Percentiles rank a stretch among this genome's conserved stretches.
These are phyloP conservation scores for Drosophila biarmipes DNA, from an alignment of 1,140 invertebrate species.

Conservation along the genomic window DNA sequence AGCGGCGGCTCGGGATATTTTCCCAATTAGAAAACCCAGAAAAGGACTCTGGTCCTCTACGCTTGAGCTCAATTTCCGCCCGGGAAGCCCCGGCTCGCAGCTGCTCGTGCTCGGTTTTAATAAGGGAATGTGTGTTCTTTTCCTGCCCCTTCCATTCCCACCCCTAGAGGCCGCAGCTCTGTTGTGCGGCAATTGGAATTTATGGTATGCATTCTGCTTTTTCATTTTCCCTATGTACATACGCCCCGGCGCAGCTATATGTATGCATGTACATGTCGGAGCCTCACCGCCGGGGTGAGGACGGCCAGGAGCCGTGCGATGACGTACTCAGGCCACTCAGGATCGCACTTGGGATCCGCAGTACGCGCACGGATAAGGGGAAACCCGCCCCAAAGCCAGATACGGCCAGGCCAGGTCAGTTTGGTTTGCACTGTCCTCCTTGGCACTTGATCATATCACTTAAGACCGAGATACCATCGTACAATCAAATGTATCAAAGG, in stretches of 20 bases:
- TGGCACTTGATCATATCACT: no score
- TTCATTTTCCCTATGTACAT: slow-evolving; percentile 57
- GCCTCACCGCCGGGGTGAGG: slow-evolving; percentile 59
- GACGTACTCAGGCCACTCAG: slow-evolving; percentile 19
- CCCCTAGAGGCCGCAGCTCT: slow-evolving; percentile 41
- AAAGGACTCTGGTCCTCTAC: slow-evolving; percentile 17
- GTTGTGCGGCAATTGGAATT: slow-evolving; percentile 70
- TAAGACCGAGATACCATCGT: no score
- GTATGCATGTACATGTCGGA: neutral
- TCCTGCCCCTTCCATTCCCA: slow-evolving; percentile 36
- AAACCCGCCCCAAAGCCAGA: neutral
- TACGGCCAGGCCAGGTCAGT: neutral
- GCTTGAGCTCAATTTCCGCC: slow-evolving; percentile 25
- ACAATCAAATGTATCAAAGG: no score
- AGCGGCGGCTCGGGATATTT: slow-evolving; percentile 68
- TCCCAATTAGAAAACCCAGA: slow-evolving; percentile 67
- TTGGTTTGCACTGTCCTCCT: no score
- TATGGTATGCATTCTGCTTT: slow-evolving; percentile 69
- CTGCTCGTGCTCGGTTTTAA: slow-evolving; percentile 28
- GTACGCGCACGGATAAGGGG: neutral
- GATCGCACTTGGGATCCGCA: slow-evolving; percentile 16
- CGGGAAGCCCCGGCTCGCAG: slow-evolving; percentile 13
- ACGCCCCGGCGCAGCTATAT: slow-evolving; percentile 34
- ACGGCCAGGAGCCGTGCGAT: slow-evolving; percentile 13
- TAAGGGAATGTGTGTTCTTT: slow-evolving; percentile 41